These are phyloP conservation scores for Pteromalus puparum DNA, from an alignment of 1,140 invertebrate genomes.

Conservation along the genomic window DNA sequence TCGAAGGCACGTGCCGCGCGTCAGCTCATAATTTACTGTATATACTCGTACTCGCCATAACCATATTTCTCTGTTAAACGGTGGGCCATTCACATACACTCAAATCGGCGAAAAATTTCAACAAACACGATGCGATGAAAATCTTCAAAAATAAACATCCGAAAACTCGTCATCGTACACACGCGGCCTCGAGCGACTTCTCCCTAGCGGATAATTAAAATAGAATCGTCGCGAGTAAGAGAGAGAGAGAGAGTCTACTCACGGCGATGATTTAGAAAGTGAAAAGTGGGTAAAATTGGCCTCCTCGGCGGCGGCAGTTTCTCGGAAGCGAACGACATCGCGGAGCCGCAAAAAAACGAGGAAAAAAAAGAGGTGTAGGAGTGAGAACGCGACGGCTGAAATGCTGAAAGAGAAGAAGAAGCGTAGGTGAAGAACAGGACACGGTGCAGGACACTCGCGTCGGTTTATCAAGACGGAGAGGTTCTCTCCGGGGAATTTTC, in stretches of 20 bases:
- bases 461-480: neutral
- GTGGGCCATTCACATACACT: neutral
- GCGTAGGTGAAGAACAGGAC: neutral
- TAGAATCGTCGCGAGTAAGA: slow-evolving; percentile 32
- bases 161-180: slow-evolving; percentile 30
- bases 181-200: slow-evolving; percentile 16
- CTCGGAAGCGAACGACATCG: slow-evolving; percentile 31
- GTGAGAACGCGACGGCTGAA: neutral
- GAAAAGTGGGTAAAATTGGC: slow-evolving; percentile 52
- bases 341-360: slow-evolving; percentile 6
- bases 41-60: neutral
- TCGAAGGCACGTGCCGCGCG: neutral
- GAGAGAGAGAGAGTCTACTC: neutral
- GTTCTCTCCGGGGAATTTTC: neutral
- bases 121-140: neutral
- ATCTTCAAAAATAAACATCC: slow-evolving; percentile 18
- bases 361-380: slow-evolving; percentile 7
- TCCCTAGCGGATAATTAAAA: slow-evolving; percentile 46
- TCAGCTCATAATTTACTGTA: neutral
- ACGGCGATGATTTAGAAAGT: slow-evolving; percentile 49
- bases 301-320: slow-evolving; percentile 23
- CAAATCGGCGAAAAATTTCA: neutral
- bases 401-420: neutral
- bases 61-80: neutral
- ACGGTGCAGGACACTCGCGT: neutral